Base-by-base conservation (phyloP, 2,113 vertebrate genomes). In the Neodon shergylaensis region DNA sequence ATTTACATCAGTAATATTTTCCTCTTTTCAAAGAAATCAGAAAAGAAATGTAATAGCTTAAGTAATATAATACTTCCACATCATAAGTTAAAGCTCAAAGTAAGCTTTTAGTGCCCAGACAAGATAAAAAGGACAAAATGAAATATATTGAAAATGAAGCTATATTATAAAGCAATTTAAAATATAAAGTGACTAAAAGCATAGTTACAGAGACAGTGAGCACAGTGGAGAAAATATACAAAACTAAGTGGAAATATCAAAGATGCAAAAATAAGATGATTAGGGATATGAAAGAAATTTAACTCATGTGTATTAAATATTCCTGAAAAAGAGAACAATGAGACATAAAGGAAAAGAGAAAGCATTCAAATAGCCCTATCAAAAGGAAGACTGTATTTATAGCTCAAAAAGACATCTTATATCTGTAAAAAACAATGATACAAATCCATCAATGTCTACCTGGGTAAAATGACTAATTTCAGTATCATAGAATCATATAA, bases 81-180 rank as follows among this genome's bases (percentile, higher is more conserved):
- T 74, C 31, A 12, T 11, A 83, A 26, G 6, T 65, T 52, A 88
- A 95, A 28, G 44, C 7, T 88, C 17, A 12, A 28, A 52, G 44
- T 13, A 74, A 85, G 19, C 36, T 65, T 33, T 44, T 92, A 47
- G 21, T 84, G 7, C 3, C 81, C 58, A 58, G 36, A 79, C 91
- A 73, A 88, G 84, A 94, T 31, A 5, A 44, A 86, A 47, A 83
- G 22, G 28, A 52, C 3, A 74, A 74, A 87, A 42, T 36, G 61
- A 87, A 78, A 88, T n/a, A 58, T 61, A 63, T 14, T 82, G 21
- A 4, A 86, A 89, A 47, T 61, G 21, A 73, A 86, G 7, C 17
- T n/a, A 28, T 83, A 82, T 68, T 68, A 42, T 54, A 61, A 96
- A 61, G 33, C 26, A 92, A 90, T 73, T 90, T 84, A 82, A 83